These are phyloP conservation scores for Calameuta filiformis DNA, from an alignment of 2,888 invertebrate genomes.

Conservation along the genomic window DNA sequence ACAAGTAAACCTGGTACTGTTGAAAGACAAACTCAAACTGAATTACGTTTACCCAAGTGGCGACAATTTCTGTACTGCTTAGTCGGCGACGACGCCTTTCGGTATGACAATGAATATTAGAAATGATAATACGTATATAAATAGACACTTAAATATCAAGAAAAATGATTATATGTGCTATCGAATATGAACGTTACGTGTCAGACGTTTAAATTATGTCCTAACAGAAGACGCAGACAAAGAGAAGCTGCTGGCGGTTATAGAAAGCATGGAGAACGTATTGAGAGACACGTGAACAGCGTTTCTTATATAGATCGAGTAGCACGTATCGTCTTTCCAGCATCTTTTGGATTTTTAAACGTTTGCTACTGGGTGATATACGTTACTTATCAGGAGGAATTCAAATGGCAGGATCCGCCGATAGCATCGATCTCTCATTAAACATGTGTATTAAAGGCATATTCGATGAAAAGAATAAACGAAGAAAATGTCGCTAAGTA, in stretches of 20 bases:
- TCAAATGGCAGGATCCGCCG: conserved; percentile 79
- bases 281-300: conserved; percentile 81
- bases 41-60: conserved; percentile 80
- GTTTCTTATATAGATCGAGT: conserved; percentile 87
- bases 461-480: not conserved
- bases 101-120: conserved; percentile 43
- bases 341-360: conserved; percentile 87
- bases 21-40: conserved; percentile 88
- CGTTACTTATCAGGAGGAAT: conserved; percentile 81
- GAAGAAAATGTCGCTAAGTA: not conserved
- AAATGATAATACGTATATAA: not conserved
- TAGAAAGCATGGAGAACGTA: conserved; percentile 56
- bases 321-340: conserved; percentile 84
- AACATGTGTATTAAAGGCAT: conserved; percentile 13
- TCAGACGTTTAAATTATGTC: not conserved
- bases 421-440: conserved; percentile 70
- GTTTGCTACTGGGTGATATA: conserved; percentile 91
- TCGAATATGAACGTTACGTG: not conserved
- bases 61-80: conserved; percentile 84
- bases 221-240: conserved; percentile 73
- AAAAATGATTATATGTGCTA: not conserved
- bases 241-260: conserved; percentile 73
- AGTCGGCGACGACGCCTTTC: conserved; percentile 80
- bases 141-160: not conserved
- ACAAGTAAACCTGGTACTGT: conserved; percentile 71